These are phyloP conservation scores for Phaetusa simplex DNA, from an alignment of 2,113 vertebrate species.

Conservation along the genomic window DNA sequence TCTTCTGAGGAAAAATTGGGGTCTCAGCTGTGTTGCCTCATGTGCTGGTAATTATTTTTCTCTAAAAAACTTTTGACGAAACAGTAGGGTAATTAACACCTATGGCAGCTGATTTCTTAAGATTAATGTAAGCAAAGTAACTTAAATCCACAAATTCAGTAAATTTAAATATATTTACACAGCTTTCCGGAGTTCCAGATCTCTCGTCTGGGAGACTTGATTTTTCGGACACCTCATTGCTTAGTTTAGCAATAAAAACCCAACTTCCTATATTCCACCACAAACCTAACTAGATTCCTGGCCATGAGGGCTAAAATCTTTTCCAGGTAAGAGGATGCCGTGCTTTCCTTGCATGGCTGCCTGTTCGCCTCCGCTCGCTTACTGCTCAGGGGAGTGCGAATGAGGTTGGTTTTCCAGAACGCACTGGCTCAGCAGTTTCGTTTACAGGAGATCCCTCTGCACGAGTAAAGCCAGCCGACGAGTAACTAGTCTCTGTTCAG, in stretches of 20 bases:
- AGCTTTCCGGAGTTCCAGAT: background rate
- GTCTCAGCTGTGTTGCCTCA: background rate
- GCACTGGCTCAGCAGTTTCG: background rate
- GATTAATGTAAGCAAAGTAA: background rate
- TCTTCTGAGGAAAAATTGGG: accelerated
- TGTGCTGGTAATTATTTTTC: background rate
- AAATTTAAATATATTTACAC: background rate
- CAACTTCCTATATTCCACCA: background rate
- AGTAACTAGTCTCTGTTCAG: background rate
- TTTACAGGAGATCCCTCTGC: background rate
- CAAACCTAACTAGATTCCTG: background rate
- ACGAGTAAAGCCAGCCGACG: background rate
- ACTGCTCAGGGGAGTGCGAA: background rate
- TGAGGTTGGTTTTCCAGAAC: background rate
- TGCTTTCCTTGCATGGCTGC: background rate
- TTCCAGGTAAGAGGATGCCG: background rate
- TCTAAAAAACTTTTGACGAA: background rate
- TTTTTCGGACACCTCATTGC: background rate
- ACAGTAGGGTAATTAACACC: background rate
- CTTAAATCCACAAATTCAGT: background rate
- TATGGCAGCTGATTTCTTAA: background rate
- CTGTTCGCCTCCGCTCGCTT: background rate
- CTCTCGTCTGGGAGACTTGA: background rate
- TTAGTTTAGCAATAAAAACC: background rate
- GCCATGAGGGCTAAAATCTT: background rate